Base-by-base conservation (phyloP, 2,797 vertebrate genomes). In the Lithobates sylvaticus region DNA sequence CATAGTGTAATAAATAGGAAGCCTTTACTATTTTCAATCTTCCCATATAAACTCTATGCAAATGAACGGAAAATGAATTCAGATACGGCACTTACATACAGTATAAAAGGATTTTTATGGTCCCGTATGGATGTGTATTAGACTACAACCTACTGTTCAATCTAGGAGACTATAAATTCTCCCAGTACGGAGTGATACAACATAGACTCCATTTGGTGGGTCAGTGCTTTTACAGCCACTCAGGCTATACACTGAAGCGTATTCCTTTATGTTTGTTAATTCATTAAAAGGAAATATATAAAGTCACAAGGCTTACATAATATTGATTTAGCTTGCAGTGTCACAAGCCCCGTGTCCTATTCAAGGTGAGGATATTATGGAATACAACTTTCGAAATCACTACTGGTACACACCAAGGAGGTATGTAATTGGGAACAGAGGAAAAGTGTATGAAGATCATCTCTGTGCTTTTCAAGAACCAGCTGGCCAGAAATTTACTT, bases 401-500 rank as follows among this genome's bases (percentile, higher is more conserved):
- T 26, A 6, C 5, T 88, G 86, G 84, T 84, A 82, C 36, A 9
- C 86, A 54, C 29, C 36, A 86, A 81, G 77, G 32, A 73, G 86
- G 86, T 47, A 78, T 88, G 73, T 1, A 87, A 89, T 85, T 34
- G 29, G 64, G 83, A 76, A 84, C 3, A n/a, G 65, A 79, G 47
- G 6, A 0, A 0, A 3, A 3, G 23, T 36, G 42, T 82, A 67
- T 13, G 82, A 84, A 0, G 9, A 27, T 27, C 15, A 3, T 29
- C 67, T 80, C 73, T 87, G 21, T 50, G 73, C 88, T 70, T 0
- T 0, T 36, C 18, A 1, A 1, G 86, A 84, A 87, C 74, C 81
- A 83, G 86, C 88, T 79, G 90, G 89, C 13, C 21, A 29, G 27
- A 88, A 74, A 88, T 87, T 68, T 67, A 81, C 89, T 86, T 87